phyloP scores from a whole-genome alignment of 2,113 vertebrate genomes.

The Microtus ochrogaster region DNA sequence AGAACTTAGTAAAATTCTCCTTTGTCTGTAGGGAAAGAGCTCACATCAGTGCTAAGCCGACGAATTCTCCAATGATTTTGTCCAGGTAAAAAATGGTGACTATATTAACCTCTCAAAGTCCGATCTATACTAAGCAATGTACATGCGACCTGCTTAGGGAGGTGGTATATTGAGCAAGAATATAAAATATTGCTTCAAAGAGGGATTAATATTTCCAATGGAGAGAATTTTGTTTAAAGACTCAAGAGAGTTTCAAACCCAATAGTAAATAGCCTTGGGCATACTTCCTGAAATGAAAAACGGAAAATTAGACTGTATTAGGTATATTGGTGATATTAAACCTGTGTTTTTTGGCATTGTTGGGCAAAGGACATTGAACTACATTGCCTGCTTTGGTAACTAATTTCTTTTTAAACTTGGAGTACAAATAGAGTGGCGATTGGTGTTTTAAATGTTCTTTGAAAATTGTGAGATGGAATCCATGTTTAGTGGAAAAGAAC shows the following conservation, averaged over 20 bases:
- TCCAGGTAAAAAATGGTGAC: background rate
- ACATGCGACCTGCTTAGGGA: background rate
- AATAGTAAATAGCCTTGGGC: background rate
- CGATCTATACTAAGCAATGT: background rate
- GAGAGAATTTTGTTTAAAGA: background rate
- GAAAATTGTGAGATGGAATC: background rate
- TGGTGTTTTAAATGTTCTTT: background rate
- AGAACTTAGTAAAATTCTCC: slow-evolving; percentile 15
- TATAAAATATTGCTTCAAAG: background rate
- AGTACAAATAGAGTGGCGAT: background rate
- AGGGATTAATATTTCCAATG: background rate
- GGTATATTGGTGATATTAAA: background rate
- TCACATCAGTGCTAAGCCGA: background rate
- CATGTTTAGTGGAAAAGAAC: background rate
- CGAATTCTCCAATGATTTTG: background rate
- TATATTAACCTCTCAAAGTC: background rate
- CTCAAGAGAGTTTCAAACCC: background rate
- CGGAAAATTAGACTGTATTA: background rate
- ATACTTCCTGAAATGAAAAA: background rate
- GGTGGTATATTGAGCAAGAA: background rate
- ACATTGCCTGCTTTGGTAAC: background rate
- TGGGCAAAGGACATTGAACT: background rate
- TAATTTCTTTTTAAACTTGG: background rate
- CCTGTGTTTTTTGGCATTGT: background rate
- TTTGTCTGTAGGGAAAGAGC: background rate